phyloP scores from a whole-genome alignment of 2,888 invertebrate genomes.

The Epinotia bilunana region DNA sequence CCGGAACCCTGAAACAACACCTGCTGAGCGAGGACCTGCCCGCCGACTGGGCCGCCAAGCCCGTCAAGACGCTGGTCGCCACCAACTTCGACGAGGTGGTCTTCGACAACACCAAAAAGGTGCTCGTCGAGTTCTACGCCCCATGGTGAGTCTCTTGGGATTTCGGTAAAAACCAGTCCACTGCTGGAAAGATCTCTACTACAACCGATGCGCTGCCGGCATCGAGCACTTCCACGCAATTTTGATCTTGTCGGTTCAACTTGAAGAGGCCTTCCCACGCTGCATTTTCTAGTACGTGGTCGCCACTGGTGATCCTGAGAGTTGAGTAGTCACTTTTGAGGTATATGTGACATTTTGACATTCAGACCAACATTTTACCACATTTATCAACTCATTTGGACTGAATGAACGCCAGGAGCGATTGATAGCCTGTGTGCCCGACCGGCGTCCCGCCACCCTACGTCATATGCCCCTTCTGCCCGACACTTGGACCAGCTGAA shows the following conservation, averaged over 20 bases:
- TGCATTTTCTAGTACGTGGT: too few relatives aligned
- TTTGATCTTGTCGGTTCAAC: too few relatives aligned
- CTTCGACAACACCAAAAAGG: conserved; percentile 93
- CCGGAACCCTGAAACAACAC: conserved; percentile 97
- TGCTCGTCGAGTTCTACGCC: conserved; percentile 99
- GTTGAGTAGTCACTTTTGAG: not conserved
- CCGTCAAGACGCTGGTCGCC: conserved; percentile 96
- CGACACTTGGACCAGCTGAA: not conserved
- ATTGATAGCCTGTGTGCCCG: too few relatives aligned
- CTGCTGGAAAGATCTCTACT: not conserved
- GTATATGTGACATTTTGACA: not conserved
- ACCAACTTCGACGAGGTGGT: conserved; percentile 98
- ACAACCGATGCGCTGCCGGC: not conserved
- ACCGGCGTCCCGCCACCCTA: too few relatives aligned
- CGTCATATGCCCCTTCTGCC: not conserved
- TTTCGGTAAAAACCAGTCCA: not conserved
- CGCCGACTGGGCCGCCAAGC: conserved; percentile 97
- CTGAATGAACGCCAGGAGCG: too few relatives aligned
- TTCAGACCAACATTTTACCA: too few relatives aligned
- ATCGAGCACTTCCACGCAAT: too few relatives aligned
- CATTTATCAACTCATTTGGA: too few relatives aligned
- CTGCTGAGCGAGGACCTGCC: conserved; percentile 97
- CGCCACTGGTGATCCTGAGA: too few relatives aligned
- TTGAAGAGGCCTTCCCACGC: too few relatives aligned
- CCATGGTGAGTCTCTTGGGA: conserved; percentile 88